phyloP scores from a whole-genome alignment of 2,113 vertebrate species.

The Falco punctatus region DNA sequence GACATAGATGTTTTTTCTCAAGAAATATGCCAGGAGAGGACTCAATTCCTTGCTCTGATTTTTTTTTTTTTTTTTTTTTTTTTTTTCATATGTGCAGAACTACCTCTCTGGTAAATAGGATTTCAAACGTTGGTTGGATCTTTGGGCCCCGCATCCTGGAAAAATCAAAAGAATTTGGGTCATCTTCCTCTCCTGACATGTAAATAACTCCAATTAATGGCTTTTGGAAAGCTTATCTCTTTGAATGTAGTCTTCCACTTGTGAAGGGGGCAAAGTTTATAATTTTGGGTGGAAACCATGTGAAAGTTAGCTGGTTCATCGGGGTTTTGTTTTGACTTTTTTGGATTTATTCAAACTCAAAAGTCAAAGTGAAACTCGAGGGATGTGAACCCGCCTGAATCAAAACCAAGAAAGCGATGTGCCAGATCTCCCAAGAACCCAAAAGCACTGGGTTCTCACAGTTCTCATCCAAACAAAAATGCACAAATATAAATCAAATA shows the following conservation, averaged over 20 bases:
- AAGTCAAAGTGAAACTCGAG: constrained; percentile 60
- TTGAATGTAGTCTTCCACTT: not conserved
- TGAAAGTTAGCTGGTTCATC: constrained; percentile 24
- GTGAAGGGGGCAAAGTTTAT: constrained; percentile 43
- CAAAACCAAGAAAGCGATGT: not conserved
- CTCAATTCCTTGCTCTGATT: not conserved
- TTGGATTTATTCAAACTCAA: constrained; percentile 31
- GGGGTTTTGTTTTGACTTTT: constrained; percentile 25
- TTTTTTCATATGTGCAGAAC: not conserved
- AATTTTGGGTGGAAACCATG: constrained; percentile 50
- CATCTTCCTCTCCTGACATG: not conserved
- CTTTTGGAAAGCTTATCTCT: not conserved
- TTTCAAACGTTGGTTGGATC: not conserved
- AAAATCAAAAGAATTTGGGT: constrained; percentile 43
- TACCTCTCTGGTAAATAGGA: not conserved
- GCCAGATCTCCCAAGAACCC: constrained; percentile 60
- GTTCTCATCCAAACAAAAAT: constrained; percentile 40
- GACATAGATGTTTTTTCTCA: not conserved
- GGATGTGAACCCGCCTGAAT: constrained; percentile 68
- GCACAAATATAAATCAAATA: constrained; percentile 50
- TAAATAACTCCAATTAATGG: constrained; percentile 27
- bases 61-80: not conserved
- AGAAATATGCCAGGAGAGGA: not conserved
- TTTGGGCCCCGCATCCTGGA: not conserved
- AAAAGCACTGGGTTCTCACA: constrained; percentile 60